Conservation (phyloP, 2,888 invertebrate genomes). For the Phalera bucephala region DNA sequence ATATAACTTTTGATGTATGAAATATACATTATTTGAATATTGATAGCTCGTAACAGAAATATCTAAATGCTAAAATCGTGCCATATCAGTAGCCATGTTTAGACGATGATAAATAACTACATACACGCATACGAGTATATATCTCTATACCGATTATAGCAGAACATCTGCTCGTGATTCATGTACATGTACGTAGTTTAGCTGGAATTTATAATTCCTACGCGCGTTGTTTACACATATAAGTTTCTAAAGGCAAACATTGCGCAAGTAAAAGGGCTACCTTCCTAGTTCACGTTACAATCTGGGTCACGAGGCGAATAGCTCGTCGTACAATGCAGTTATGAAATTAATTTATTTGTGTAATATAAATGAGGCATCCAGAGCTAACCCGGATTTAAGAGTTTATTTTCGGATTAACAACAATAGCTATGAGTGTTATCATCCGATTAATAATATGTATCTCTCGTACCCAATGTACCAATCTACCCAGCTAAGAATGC, state of each 20-base stretch:
- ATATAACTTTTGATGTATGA: no score
- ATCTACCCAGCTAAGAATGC: constrained; percentile 45
- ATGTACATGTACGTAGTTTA: constrained; percentile 1
- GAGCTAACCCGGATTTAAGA: constrained; percentile 27
- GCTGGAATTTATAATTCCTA: constrained; percentile 17
- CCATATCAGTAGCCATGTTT: constrained; percentile 15
- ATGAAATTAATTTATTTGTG: constrained; percentile 28
- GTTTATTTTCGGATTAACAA: constrained; percentile 31
- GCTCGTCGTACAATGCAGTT: constrained; percentile 4
- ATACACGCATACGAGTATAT: no score
- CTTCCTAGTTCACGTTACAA: constrained; percentile 55
- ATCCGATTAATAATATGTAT: constrained; percentile 45
- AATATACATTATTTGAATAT: constrained; percentile 14
- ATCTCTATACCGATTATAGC: no score
- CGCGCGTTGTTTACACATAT: constrained; percentile 30
- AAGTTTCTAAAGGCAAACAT: constrained; percentile 50
- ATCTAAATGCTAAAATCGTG: constrained; percentile 14
- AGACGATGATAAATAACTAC: not conserved
- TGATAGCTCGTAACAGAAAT: constrained; percentile 11
- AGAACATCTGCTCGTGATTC: not conserved
- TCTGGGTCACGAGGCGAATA: constrained; percentile 58
- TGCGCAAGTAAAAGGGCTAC: constrained; percentile 48
- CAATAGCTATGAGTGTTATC: constrained; percentile 30
- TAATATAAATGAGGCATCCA: constrained; percentile 11
- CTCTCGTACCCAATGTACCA: constrained; percentile 27